Evolutionary conservation across 2,113 vertebrate species (phyloP), one percentile per base, ranked within the genome.

Genomic region (Bufo bufo): DNA sequence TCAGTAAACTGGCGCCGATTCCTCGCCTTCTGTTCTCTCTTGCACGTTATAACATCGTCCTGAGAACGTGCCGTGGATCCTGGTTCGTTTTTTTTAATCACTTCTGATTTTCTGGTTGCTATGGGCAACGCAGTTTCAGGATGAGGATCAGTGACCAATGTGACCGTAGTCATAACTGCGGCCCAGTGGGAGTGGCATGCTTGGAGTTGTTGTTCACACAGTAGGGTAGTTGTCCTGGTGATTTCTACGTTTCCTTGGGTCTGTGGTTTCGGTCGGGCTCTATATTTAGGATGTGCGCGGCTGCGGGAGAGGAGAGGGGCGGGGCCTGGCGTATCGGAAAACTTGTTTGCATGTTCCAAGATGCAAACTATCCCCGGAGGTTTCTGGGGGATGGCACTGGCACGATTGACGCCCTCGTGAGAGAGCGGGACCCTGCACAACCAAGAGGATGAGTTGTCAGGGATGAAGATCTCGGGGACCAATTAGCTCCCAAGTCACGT

Each of bases 301-400:
- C 1, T 16, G 50, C 0, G 11, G 49, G 14, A 4, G 19, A 66
- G 49, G 14, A 4, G 19, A 66, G n/a, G 14, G 65, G 7, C 9
- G 11, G 52, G 6, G 20, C 10, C 16, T 47, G 12, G 52, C 0
- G 56, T 74, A 71, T 61, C 19, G 2, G 20, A 72, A 82, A 16
- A 58, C 8, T 4, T 5, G 82, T 87, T 87, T 87, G 79, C 78
- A 87, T 69, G n/a, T 87, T 82, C 56, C 69, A 43, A 61, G 6
- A 75, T 61, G 66, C 78, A 87, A 82, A 87, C 19, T 10, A 2
- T 12, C 61, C 43, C 7, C 1, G 71, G 52, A 47, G 45, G 20
- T 63, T 75, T 87, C 63, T 20, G 10, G 45, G 4, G 59, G 10
- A 4, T 13, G 17, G 20, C 45, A 43, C 10, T 4, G 19, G 78